phyloP scores from a whole-genome alignment of 1,140 invertebrate species.

The Aradophagus sp. region DNA sequence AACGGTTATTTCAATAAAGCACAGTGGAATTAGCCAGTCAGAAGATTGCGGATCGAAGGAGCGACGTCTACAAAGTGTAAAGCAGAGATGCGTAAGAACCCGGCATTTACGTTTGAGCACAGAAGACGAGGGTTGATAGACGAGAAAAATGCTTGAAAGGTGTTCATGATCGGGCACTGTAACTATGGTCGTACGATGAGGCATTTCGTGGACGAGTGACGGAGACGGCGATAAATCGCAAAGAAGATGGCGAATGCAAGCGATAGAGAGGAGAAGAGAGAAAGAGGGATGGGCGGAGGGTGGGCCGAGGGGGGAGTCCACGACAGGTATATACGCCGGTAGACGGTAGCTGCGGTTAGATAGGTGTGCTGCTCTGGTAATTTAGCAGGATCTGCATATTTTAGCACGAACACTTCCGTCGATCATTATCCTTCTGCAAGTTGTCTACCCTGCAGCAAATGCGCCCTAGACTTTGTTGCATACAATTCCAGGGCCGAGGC shows the following conservation, averaged over 20 bases:
- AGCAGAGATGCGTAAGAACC: conserved; percentile 52
- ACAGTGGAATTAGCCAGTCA: conserved; percentile 51
- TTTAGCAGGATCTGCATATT: conserved; percentile 74
- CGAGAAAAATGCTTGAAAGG: conserved; percentile 58
- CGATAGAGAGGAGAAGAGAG: too few relatives aligned
- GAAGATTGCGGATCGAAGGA: conserved; percentile 49
- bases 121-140: conserved; percentile 58
- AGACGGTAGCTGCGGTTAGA: conserved; percentile 56
- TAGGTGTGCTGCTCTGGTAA: conserved; percentile 67
- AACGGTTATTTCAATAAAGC: conserved; percentile 59
- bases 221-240: neutral
- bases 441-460: conserved; percentile 56
- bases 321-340: conserved; percentile 43
- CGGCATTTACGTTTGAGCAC: conserved; percentile 45
- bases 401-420: conserved; percentile 74
- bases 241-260: too few relatives aligned
- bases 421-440: conserved; percentile 71
- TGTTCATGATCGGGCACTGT: conserved; percentile 56
- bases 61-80: conserved; percentile 49
- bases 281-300: too few relatives aligned
- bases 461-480: conserved; percentile 57
- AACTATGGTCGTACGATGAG: conserved; percentile 48
- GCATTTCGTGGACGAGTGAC: conserved; percentile 42
- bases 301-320: conserved; percentile 8
- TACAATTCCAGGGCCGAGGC: conserved; percentile 38